A percentile compares a stretch with the other conserved stretches of the same genome.
Evolutionary conservation across 64 coral and sea anemone species (phyloP).

Genomic region (Montipora cactus): DNA sequence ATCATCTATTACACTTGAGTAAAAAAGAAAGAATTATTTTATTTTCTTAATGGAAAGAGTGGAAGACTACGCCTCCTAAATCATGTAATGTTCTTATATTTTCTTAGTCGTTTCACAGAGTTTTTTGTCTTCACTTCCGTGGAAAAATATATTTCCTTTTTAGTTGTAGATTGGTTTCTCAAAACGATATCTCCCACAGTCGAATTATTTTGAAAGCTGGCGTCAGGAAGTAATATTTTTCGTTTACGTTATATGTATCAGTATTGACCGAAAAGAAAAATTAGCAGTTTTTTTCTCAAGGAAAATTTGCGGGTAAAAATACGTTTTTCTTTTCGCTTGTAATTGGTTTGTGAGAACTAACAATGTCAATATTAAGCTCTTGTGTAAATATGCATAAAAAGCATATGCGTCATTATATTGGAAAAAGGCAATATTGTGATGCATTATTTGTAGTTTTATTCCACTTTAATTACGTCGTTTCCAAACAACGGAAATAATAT

Average conservation of each 20-base stretch:
- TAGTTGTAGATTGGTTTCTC: too few species aligned
- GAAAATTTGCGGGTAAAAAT: not conserved
- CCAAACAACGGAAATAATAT: not conserved
- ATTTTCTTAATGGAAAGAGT: not conserved
- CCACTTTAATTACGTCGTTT: not conserved
- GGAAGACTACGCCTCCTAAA: not conserved
- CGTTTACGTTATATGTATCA: too few species aligned
- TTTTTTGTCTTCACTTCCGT: too few species aligned
- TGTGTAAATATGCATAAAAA: not conserved
- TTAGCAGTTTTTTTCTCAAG: not conserved
- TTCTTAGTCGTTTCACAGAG: too few species aligned
- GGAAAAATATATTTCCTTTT: too few species aligned
- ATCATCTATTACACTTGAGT: not conserved
- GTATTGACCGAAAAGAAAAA: not conserved
- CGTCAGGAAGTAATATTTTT: too few species aligned
- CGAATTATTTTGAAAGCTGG: too few species aligned
- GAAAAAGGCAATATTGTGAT: not conserved
- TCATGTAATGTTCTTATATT: too few species aligned
- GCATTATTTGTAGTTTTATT: not conserved
- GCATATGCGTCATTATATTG: not conserved
- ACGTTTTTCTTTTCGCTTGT: not conserved
- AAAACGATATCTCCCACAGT: too few species aligned
- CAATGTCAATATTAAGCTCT: not conserved
- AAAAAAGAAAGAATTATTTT: not conserved
- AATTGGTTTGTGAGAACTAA: not conserved